A percentile compares a stretch with the other conserved stretches of the same genome.
phyloP scores from a whole-genome alignment of 2,888 invertebrate genomes.

The Crepidodera aurea region DNA sequence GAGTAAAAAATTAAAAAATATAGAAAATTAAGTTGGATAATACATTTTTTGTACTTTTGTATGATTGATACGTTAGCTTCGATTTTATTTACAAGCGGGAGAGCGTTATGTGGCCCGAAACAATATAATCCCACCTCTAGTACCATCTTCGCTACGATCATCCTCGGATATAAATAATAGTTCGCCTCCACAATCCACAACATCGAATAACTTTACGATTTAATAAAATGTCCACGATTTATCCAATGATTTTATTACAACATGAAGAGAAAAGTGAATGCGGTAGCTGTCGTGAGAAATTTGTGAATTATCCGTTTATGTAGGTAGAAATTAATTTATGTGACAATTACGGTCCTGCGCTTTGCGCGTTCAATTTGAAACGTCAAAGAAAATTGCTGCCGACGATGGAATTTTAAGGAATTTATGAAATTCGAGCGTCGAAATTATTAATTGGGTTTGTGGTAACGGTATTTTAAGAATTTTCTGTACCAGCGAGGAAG shows the following conservation, averaged over 20 bases:
- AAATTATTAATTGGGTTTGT: slow-evolving; percentile 20
- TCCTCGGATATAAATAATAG: slow-evolving; percentile 28
- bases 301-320: slow-evolving; percentile 29
- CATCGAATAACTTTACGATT: slow-evolving; percentile 26
- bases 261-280: slow-evolving; percentile 27
- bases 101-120: too few species aligned
- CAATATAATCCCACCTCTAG: slow-evolving; percentile 2
- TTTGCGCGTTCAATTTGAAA: background rate
- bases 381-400: slow-evolving; percentile 8
- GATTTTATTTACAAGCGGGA: too few species aligned
- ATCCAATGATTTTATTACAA: slow-evolving; percentile 31
- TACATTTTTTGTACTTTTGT: too few species aligned
- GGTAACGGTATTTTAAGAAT: slow-evolving; percentile 16
- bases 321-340: slow-evolving; percentile 32
- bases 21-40: too few species aligned
- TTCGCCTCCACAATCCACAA: slow-evolving; percentile 31
- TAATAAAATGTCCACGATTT: slow-evolving; percentile 36
- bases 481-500: slow-evolving; percentile 6
- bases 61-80: too few species aligned
- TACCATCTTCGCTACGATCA: slow-evolving; percentile 27
- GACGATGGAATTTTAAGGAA: slow-evolving; percentile 16
- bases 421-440: slow-evolving; percentile 24
- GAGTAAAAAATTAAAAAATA: too few species aligned
- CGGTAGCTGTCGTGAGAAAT: slow-evolving; percentile 28
- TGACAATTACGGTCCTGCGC: slow-evolving; percentile 29